Evolutionary conservation across 2,797 vertebrate genomes (phyloP).

Genomic region (Simalia tracyae): DNA sequence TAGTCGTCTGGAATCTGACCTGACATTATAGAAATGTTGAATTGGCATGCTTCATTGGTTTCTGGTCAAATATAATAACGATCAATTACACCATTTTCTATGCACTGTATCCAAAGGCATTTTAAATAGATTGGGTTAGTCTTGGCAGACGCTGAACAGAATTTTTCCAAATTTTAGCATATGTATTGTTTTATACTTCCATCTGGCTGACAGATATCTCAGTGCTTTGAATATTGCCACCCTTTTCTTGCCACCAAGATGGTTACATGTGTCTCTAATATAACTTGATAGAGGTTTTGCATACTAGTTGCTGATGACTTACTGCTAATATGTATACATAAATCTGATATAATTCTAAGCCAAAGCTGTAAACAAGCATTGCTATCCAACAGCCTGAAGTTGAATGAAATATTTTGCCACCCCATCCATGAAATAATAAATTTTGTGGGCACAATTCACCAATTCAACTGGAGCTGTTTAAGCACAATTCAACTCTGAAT

Average conservation of each 20-base stretch:
- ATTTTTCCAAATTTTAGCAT: constrained; percentile 73
- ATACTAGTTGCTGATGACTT: constrained; percentile 65
- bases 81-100: constrained; percentile 54
- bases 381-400: constrained; percentile 53
- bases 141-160: constrained; percentile 67
- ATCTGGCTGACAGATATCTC: constrained; percentile 72
- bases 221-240: constrained; percentile 71
- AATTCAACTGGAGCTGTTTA: background rate
- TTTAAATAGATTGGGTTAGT: constrained; percentile 71
- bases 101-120: constrained; percentile 51
- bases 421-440: background rate
- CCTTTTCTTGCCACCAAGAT: constrained; percentile 70
- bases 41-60: constrained; percentile 71
- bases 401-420: constrained; percentile 58
- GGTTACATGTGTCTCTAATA: constrained; percentile 68
- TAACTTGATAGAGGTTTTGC: constrained; percentile 67
- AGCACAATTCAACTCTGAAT: background rate
- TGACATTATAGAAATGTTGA: constrained; percentile 18
- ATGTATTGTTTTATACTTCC: constrained; percentile 76
- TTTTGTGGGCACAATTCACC: background rate
- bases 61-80: constrained; percentile 72
- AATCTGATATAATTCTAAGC: constrained; percentile 10
- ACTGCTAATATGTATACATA: constrained; percentile 63
- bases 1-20: constrained; percentile 11
- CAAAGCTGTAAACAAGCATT: constrained; percentile 57